A percentile compares a stretch with the other conserved stretches of the same genome.
phyloP scores from a whole-genome alignment of 1,140 invertebrate species.

The Lasaia peninsularis region DNA sequence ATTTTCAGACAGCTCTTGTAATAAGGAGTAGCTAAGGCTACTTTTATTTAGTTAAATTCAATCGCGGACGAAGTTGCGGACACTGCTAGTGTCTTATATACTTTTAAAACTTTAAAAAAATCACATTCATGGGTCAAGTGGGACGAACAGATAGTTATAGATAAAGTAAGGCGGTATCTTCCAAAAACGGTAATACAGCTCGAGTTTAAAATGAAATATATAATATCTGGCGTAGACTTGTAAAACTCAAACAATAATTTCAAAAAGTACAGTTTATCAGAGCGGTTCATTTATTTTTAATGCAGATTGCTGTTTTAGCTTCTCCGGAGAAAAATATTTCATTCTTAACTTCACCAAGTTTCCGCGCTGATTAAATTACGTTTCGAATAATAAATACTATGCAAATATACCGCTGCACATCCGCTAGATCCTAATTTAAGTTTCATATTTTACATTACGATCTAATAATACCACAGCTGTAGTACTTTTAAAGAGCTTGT shows the following conservation, averaged over 20 bases:
- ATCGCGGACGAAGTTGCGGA: no score
- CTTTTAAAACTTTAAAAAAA: no score
- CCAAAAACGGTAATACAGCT: no score
- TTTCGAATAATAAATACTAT: constrained; percentile 17
- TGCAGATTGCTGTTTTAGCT: neutral
- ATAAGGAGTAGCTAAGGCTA: no score
- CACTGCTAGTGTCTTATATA: no score
- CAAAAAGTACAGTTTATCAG: constrained; percentile 4
- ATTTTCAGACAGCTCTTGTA: no score
- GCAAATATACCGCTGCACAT: constrained; percentile 16
- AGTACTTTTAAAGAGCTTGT: no score
- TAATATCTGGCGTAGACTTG: neutral
- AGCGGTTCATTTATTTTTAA: neutral
- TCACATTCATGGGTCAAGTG: no score
- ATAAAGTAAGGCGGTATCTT: no score
- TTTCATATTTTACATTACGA: neutral
- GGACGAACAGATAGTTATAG: no score
- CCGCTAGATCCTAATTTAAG: constrained; percentile 4
- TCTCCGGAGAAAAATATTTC: constrained; percentile 12
- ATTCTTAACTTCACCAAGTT: constrained; percentile 16
- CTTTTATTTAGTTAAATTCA: no score
- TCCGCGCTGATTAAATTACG: constrained; percentile 16
- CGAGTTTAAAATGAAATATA: neutral
- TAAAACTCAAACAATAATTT: constrained; percentile 1
- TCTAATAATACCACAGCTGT: neutral